phyloP scores from a whole-genome alignment of 2,888 invertebrate genomes.

The Meiosimyza platycephala region DNA sequence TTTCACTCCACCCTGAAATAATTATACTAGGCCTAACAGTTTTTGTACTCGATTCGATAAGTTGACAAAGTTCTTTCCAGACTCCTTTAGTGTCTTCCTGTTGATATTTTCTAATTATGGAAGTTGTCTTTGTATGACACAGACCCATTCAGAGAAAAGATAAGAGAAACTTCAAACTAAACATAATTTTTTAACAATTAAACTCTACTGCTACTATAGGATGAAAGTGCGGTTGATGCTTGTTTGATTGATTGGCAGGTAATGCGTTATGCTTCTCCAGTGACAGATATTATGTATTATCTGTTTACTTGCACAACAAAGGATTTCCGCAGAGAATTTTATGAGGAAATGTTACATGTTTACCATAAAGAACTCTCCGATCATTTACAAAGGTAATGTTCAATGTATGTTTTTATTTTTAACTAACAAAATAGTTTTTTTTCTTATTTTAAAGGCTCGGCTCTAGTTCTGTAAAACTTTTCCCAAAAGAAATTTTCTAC shows the following conservation, averaged over 20 bases:
- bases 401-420: background rate
- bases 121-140: no score
- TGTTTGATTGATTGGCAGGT: slow-evolving; percentile 64
- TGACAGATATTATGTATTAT: slow-evolving; percentile 60
- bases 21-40: no score
- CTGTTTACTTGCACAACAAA: slow-evolving; percentile 58
- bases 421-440: background rate
- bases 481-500: slow-evolving; percentile 53
- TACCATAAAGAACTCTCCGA: slow-evolving; percentile 53
- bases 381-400: slow-evolving; percentile 53
- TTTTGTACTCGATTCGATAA: no score
- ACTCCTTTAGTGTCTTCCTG: no score
- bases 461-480: slow-evolving; percentile 50
- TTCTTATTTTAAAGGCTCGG: slow-evolving; percentile 50
- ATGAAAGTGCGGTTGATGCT: slow-evolving; percentile 46
- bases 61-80: no score
- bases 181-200: background rate
- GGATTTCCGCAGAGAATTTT: slow-evolving; percentile 53
- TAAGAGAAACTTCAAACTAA: background rate
- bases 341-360: slow-evolving; percentile 51
- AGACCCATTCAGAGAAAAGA: no score
- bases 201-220: slow-evolving; percentile 38
- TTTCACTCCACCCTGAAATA: no score
- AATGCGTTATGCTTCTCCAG: slow-evolving; percentile 60
- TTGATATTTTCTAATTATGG: no score